Evolutionary conservation across 2,888 invertebrate species (phyloP), one percentile per base, ranked within the genome.

Genomic region (Mesorhabditis belari): DNA sequence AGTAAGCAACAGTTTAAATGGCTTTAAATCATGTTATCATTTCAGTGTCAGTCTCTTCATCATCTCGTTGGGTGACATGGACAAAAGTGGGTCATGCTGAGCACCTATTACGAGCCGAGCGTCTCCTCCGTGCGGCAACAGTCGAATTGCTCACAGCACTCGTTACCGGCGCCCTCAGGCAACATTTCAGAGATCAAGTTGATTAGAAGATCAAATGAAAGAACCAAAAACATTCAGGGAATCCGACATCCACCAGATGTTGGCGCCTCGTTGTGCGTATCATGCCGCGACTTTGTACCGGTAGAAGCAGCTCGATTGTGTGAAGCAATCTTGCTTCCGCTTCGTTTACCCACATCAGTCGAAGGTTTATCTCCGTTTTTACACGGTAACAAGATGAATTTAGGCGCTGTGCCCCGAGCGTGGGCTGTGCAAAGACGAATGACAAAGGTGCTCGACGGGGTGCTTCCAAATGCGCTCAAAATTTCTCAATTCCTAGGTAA

Each of bases 351-450:
- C 24, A 83, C 85, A 50, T 83, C 84, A 67, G 84, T 84, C 2
- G 86, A 86, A 75, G 86, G 85, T n/a, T 84, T 84, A 44, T 49
- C 2, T 19, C n/a, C 2, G 12, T n/a, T 17, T 35, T 17, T 9
- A n/a, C 12, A 35, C n/a, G n/a, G n/a, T 35, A 17, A 1, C n/a
- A 35, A 35, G 44, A 17, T 35, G 12, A 9, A 17, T 56, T 25
- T 24, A 60, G 60, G 60, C 5, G 53, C 58, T 3, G 84, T 86
- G 26, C 86, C 86, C 1, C 81, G 86, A 26, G 81, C 86, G 3
- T 86, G 86, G 86, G 83, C 83, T 53, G 83, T 85, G 27, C 83
- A 85, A 49, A 81, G 83, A 50, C 77, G 81, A 12, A 82, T 86
- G 79, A 83, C 84, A 55, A 82, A 84, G 49, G 65, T 60, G 19